phyloP scores from a whole-genome alignment of 2,888 invertebrate species.

The Mythimna loreyi region DNA sequence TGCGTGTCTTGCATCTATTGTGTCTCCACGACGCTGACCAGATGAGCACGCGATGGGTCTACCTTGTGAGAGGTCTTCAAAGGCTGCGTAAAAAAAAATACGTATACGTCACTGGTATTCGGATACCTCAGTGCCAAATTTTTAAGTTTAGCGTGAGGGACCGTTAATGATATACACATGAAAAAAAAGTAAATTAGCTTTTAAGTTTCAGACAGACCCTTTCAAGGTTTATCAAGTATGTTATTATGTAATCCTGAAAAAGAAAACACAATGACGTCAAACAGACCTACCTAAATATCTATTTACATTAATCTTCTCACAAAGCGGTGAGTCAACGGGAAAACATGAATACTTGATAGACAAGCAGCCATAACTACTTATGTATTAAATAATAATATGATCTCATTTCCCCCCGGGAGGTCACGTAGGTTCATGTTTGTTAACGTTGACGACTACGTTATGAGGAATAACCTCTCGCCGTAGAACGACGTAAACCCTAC shows the following conservation, averaged over 20 bases:
- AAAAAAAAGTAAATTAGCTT: no score
- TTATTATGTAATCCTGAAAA: not conserved
- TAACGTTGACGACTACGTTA: conserved; percentile 16
- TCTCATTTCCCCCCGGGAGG: conserved; percentile 22
- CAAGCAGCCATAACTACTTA: conserved; percentile 4
- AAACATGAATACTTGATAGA: conserved; percentile 27
- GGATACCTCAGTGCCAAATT: no score
- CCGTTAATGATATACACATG: not conserved
- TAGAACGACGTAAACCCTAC: not conserved
- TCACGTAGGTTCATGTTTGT: conserved; percentile 41
- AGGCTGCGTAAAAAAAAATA: no score
- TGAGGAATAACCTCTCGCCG: conserved; percentile 17
- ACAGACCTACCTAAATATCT: conserved; percentile 5
- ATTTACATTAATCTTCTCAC: conserved; percentile 21
- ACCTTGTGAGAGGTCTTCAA: no score
- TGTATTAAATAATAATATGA: conserved; percentile 34
- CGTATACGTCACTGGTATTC: no score
- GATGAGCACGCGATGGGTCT: no score
- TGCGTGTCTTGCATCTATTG: no score
- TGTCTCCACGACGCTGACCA: no score
- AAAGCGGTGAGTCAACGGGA: conserved; percentile 27
- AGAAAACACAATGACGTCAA: conserved; percentile 7
- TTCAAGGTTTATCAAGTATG: not conserved
- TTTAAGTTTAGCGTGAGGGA: not conserved
- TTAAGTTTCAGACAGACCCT: not conserved